A percentile compares a stretch with the other conserved stretches of the same genome.
Conservation (phyloP, 2,797 vertebrate genomes). For the Chelonia mydas region DNA sequence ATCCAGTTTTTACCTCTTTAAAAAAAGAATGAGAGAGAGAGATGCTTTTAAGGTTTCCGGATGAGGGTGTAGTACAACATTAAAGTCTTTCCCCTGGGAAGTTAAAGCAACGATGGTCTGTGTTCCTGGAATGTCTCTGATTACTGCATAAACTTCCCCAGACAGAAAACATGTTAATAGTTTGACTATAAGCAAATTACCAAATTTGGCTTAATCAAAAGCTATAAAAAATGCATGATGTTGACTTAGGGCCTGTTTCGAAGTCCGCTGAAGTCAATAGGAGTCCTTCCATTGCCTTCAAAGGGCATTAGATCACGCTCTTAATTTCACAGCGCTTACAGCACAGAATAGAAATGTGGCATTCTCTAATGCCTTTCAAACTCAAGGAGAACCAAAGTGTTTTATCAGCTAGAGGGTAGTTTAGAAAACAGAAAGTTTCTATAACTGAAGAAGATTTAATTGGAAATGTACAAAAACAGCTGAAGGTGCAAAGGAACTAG, state of each 20-base stretch:
- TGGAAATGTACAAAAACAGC: background rate
- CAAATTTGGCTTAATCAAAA: background rate
- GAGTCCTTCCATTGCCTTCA: background rate
- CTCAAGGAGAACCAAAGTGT: background rate
- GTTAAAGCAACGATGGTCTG: background rate
- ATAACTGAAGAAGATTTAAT: background rate
- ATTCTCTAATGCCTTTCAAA: background rate
- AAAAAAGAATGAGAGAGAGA: background rate
- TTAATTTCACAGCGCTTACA: background rate
- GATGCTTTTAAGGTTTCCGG: constrained; percentile 24
- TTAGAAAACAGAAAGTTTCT: background rate
- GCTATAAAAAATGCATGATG: background rate
- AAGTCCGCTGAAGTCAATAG: background rate
- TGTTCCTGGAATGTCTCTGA: background rate
- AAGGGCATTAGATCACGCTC: background rate
- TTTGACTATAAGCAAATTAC: background rate
- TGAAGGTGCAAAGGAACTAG: background rate
- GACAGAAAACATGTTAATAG: background rate
- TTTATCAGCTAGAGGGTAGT: background rate
- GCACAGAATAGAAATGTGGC: background rate
- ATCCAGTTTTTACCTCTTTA: background rate
- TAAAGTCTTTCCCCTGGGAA: background rate
- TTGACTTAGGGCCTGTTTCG: background rate
- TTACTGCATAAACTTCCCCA: background rate
- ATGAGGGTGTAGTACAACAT: background rate